Conservation (phyloP, 2,888 invertebrate genomes). For the Chrysolina haemoptera region DNA sequence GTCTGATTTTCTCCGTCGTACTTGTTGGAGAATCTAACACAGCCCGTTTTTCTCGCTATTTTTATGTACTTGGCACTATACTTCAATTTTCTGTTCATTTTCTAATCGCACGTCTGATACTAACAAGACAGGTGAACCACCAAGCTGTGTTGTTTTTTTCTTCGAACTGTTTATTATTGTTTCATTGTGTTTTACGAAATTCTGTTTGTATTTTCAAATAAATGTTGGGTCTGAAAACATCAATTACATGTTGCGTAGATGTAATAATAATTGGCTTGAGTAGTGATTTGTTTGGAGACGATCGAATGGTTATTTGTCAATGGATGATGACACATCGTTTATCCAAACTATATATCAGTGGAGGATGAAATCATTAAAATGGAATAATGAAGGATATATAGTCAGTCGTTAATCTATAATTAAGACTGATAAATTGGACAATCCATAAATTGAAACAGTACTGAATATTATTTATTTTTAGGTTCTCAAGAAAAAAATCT, state of each 20-base stretch:
- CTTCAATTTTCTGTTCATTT: constrained; percentile 46
- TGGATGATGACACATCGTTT: constrained; percentile 27
- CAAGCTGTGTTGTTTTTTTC: constrained; percentile 24
- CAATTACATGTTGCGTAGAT: constrained; percentile 38
- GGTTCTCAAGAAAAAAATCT: too few relatives aligned
- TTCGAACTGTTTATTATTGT: constrained; percentile 32
- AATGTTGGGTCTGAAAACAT: constrained; percentile 32
- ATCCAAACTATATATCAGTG: neutral
- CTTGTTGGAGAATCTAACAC: constrained; percentile 53
- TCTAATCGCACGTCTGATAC: constrained; percentile 20
- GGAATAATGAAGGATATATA: neutral
- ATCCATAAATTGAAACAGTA: neutral
- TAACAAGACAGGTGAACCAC: constrained; percentile 17
- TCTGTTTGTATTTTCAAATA: constrained; percentile 34
- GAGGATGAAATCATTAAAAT: constrained; percentile 11
- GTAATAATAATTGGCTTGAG: constrained; percentile 37
- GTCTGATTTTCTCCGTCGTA: constrained; percentile 45
- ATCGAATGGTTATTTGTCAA: constrained; percentile 39
- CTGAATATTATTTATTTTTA: too few relatives aligned
- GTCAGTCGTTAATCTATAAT: neutral
- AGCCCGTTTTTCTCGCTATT: constrained; percentile 55
- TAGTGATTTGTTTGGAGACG: constrained; percentile 35
- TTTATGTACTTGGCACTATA: constrained; percentile 55
- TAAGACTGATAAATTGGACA: neutral
- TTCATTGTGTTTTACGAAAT: constrained; percentile 44